Evolutionary conservation across 2,113 vertebrate genomes (phyloP), one percentile per base, ranked within the genome.

Genomic region (Pluvialis apricaria): DNA sequence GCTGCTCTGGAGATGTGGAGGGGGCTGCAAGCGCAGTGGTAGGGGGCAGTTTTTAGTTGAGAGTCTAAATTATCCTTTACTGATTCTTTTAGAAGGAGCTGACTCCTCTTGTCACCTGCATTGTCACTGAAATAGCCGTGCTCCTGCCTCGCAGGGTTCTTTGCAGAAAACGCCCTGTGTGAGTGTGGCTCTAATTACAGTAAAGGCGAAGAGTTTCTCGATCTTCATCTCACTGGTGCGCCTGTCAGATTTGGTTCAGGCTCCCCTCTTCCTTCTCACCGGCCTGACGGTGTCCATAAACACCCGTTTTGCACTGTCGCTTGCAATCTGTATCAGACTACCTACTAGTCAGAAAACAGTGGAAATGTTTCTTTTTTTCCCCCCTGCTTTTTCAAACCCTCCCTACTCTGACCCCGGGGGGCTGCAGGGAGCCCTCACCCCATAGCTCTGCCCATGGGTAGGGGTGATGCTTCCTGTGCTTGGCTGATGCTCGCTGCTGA

Each of bases 401-500:
- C 6, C 13, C 7, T 40, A 4, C 34, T 44, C 49, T 51, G 45
- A 60, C 29, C 9, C 13, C 4, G 4, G 54, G 54, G 36, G 45
- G 6, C n/a, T 76, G 14, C 32, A 28, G 38, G 71, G 15, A 51
- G 12, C 31, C 8, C 7, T 81, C 51, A 29, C 20, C 40, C 21
- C 3, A 22, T 10, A 49, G 28, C 42, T 75, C 28, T 82, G 36
- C 45, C 36, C 13, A 7, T 0, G 5, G 20, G 31, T n/a, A 4
- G 31, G 28, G 49, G 13, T 22, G 61, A 60, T 78, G 65, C 21
- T 76, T 61, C 62, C 58, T 44, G 7, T 1, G 0, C 45, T 55
- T 55, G 47, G 55, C 60, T 16, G 2, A 14, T 40, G 29, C 15
- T 15, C 5, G 0, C 31, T 72, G n/a, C 6, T 0, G 0, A 24